A percentile compares a stretch with the other conserved stretches of the same genome.
Conservation (phyloP, 2,797 vertebrate genomes). For the Atherinosoma microstoma region DNA sequence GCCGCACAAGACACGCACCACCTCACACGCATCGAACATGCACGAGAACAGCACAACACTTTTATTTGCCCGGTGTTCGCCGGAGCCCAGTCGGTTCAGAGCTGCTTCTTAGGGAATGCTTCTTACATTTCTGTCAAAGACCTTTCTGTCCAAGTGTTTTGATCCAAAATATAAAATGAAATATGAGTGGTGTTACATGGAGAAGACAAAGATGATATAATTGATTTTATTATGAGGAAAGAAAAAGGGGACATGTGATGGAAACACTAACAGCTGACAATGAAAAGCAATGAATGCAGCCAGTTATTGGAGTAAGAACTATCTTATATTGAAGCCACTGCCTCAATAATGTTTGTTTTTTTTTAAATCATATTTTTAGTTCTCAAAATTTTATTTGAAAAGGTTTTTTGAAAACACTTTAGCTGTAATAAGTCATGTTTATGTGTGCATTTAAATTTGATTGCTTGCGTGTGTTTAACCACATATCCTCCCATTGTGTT, state of each 20-base stretch:
- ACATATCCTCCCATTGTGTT: conserved; percentile 6
- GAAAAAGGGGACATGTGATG: conserved; percentile 11
- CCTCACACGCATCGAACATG: conserved; percentile 8
- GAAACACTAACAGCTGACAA: conserved; percentile 4
- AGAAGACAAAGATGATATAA: conserved; percentile 32
- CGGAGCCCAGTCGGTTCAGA: conserved; percentile 41
- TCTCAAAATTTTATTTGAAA: conserved; percentile 9
- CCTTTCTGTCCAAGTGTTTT: conserved; percentile 34
- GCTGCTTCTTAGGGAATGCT: conserved; percentile 45
- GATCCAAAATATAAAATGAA: conserved; percentile 40
- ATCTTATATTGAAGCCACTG: background rate
- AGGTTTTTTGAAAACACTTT: background rate
- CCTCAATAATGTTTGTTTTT: conserved; percentile 5
- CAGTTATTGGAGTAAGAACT: background rate
- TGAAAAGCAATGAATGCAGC: conserved; percentile 3
- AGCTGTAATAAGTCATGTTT: background rate
- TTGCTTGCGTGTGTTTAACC: conserved; percentile 20
- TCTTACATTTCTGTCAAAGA: conserved; percentile 54
- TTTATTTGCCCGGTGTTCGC: conserved; percentile 34
- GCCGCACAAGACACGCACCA: conserved; percentile 23
- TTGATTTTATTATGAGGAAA: conserved; percentile 30
- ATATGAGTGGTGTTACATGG: conserved; percentile 18
- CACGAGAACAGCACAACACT: conserved; percentile 1
- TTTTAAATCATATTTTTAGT: background rate
- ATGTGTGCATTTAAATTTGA: background rate